Evolutionary conservation across 2,888 invertebrate genomes (phyloP).

Genomic region (Eilema sororculum): DNA sequence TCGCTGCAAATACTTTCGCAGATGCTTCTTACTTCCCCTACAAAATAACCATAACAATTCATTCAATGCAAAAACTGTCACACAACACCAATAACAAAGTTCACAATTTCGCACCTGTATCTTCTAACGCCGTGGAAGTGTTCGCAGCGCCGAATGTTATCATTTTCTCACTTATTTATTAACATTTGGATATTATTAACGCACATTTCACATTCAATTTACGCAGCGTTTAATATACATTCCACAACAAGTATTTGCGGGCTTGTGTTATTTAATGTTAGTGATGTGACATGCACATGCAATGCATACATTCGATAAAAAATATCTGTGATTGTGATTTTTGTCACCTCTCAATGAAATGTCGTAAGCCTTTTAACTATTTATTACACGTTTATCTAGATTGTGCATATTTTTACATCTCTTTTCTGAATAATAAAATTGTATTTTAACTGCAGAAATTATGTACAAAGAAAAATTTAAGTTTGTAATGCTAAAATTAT

Average conservation of each 20-base stretch:
- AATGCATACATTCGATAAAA: background rate
- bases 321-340: background rate
- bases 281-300: conserved; percentile 58
- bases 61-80: conserved; percentile 52
- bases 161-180: conserved; percentile 77
- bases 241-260: conserved; percentile 69
- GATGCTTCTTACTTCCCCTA: conserved; percentile 84
- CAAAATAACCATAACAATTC: conserved; percentile 52
- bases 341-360: too few species aligned
- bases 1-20: conserved; percentile 85
- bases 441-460: too few species aligned
- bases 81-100: conserved; percentile 62
- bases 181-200: conserved; percentile 75
- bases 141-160: conserved; percentile 81
- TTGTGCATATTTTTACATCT: too few species aligned
- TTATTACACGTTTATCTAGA: too few species aligned
- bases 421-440: too few species aligned
- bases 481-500: background rate
- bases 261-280: conserved; percentile 80
- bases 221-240: conserved; percentile 66
- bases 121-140: conserved; percentile 76
- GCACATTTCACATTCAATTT: conserved; percentile 66
- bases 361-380: background rate
- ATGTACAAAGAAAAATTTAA: background rate
- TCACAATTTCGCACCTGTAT: conserved; percentile 72